Evolutionary conservation across 2,797 vertebrate genomes (phyloP), one percentile per base, ranked within the genome.

Genomic region (Enteromius anoplus): DNA sequence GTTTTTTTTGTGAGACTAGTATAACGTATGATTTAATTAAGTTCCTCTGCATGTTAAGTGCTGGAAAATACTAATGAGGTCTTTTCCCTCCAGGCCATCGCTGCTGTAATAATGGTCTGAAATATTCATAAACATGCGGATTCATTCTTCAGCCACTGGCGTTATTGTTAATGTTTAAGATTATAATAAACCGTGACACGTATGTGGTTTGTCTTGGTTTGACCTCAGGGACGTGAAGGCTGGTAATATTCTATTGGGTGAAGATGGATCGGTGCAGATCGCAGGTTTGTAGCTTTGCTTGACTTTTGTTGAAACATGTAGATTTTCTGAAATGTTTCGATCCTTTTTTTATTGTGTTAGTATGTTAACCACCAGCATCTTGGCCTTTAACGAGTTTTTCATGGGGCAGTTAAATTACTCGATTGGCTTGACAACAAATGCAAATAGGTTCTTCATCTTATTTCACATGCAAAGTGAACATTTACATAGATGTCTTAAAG

Each of bases 231-330:
- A 97, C 89, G 94, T 99, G 92, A 99, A 99, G 92, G 98, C 97
- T 86, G 98, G 98, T 73, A 99, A 99, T 93, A 99, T 99, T 91
- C 96, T 99, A 76, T 93, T 99, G 89, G 98, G 98, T 89, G 98
- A 99, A 90, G 97, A 99, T 84, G 98, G 98, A 78, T 99, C 98
- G 6, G 96, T 99, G 88, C 98, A 98, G 93, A 99, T 99, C 90
- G 98, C 98, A 97, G 98, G 98, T 99, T 85, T 86, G 93, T 87
- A 17, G 75, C 37, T 60, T 66, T 14, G 29, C 21, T 17, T 49
- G 42, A 23, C 19, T 69, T 14, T 70, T 53, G n/a, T 15, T 49
- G 11, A 47, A 64, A 65, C 47, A 0, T 6, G 21, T 71, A 19
- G 29, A 69, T 37, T 42, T 65, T 60, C n/a, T 66, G 2, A 23